Evolutionary conservation across 2,888 invertebrate species (phyloP), one percentile per base, ranked within the genome.

Genomic region (Pristionchus entomophagus): DNA sequence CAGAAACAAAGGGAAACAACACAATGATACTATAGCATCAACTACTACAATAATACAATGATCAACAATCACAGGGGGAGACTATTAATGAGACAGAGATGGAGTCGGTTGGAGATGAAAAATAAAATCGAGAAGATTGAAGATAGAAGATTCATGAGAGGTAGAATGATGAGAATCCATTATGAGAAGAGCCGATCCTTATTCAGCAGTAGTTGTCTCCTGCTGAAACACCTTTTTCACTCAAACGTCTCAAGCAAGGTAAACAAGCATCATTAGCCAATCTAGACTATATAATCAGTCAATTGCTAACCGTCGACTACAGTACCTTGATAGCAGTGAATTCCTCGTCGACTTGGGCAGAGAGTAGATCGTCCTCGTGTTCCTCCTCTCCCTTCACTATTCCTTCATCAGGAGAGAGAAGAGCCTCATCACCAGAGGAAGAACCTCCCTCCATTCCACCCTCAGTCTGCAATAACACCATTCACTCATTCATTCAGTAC

Each of bases 1-100:
- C 65, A 69, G 29, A 65, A 45, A 73, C 38, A 38, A 35, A 26
- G 29, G 38, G 22, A n/a, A 73, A 73, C 73, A 73, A 73, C 73
- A 45, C 41, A 26, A 73, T n/a, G 22, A 41, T 22, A 26, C 73
- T 73, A 73, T 35, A 38, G 38, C n/a, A 45, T 38, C 41, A 73
- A 73, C 73, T 73, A 73, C n/a, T 73, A 45, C 41, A 45, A 73
- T 73, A 73, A 73, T 73, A 73, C 73, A 73, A 41, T 14, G 73
- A 41, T n/a, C 26, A 73, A 73, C 73, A 73, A 73, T 73, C 73
- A 73, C 73, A 45, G 41, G 65, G 35, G n/a, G 41, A 45, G n/a
- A 69, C 19, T 32, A 73, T 38, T 69, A 69, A 29, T 35, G 32
- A 73, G 73, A 41, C n/a, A 26, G 69, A n/a, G n/a, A 32, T 73